Conservation (phyloP, 1,140 invertebrate genomes). For the Drosophila tropicalis region DNA sequence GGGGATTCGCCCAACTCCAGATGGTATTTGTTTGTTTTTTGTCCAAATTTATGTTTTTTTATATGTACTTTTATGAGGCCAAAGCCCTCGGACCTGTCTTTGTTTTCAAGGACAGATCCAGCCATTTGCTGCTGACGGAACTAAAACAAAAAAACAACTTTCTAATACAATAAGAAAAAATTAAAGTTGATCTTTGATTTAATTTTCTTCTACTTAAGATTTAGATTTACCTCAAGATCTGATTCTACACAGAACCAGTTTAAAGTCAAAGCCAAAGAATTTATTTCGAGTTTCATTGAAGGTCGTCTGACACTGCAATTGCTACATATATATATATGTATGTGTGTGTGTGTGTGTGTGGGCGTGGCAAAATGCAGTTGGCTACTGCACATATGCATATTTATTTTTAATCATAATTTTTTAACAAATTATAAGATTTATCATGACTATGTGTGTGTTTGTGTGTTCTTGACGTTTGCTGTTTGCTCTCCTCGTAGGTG, state of each 20-base stretch:
- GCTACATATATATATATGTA: background rate
- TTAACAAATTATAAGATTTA: constrained; percentile 35
- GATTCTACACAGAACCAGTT: constrained; percentile 59
- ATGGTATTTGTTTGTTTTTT: constrained; percentile 8
- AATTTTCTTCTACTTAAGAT: constrained; percentile 66
- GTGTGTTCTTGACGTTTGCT: constrained; percentile 23
- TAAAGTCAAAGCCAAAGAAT: constrained; percentile 47
- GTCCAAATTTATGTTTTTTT: background rate
- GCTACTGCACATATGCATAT: constrained; percentile 25
- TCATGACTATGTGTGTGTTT: background rate
- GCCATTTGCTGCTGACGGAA: constrained; percentile 55
- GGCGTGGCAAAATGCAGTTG: constrained; percentile 43
- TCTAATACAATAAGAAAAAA: constrained; percentile 58
- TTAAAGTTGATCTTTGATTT: constrained; percentile 68
- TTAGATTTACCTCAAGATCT: constrained; percentile 40
- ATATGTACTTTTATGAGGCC: constrained; percentile 43
- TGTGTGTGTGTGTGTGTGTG: constrained; percentile 17
- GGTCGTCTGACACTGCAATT: constrained; percentile 53
- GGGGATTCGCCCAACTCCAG: constrained; percentile 31
- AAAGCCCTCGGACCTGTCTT: constrained; percentile 52
- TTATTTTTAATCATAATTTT: constrained; percentile 57
- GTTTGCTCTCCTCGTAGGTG: constrained; percentile 47
- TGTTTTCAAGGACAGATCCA: constrained; percentile 56
- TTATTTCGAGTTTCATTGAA: constrained; percentile 49
- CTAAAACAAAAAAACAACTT: constrained; percentile 68